Percentiles rank a stretch among this genome's conserved stretches.
These are phyloP conservation scores for Cariama cristata DNA, from an alignment of 2,113 vertebrate genomes.

Conservation along the genomic window DNA sequence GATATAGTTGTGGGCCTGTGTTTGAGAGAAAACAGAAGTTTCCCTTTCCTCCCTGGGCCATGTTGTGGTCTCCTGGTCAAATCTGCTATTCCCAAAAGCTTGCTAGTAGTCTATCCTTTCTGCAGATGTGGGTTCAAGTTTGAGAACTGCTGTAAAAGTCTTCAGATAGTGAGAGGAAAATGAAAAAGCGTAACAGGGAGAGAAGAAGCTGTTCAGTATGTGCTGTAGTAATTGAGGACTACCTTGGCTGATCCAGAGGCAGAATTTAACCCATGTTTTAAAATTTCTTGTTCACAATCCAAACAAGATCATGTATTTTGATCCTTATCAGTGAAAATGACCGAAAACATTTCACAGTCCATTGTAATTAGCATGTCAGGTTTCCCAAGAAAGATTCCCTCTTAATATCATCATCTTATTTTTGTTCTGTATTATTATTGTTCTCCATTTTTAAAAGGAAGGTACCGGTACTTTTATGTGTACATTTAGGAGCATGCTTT, in stretches of 20 bases:
- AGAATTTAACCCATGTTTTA: background rate
- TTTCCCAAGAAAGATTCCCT: background rate
- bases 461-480: background rate
- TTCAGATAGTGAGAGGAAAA: background rate
- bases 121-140: background rate
- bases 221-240: background rate
- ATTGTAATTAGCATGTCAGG: background rate
- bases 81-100: background rate
- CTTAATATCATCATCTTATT: background rate
- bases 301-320: background rate
- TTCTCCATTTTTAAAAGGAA: background rate
- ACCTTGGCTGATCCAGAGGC: background rate
- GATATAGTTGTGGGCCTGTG: fast-evolving
- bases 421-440: background rate
- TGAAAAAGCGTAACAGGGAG: background rate
- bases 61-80: background rate
- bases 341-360: background rate
- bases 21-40: background rate
- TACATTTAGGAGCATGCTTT: background rate
- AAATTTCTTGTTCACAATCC: background rate
- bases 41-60: fast-evolving
- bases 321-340: background rate
- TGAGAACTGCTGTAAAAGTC: background rate
- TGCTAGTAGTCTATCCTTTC: background rate
- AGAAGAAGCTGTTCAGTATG: background rate